Percentiles rank a stretch among this genome's conserved stretches.
Evolutionary conservation across 2,797 vertebrate genomes (phyloP).

Genomic region (Spinibarbus caldwelli): DNA sequence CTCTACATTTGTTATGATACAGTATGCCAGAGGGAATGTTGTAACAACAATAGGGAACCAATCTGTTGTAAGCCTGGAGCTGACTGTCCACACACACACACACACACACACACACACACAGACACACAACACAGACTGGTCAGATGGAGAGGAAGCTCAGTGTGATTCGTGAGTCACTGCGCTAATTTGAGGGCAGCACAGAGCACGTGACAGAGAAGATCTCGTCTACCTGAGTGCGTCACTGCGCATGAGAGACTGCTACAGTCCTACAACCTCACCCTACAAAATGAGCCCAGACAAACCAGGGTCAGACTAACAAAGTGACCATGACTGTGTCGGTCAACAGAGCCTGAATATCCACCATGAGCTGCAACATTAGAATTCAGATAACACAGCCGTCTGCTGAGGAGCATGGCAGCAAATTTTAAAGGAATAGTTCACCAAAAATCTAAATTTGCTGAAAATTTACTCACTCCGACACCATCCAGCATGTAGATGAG

Average conservation of each 20-base stretch:
- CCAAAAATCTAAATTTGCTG: neutral
- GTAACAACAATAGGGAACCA: constrained; percentile 17
- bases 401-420: neutral
- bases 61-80: constrained; percentile 21
- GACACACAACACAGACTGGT: neutral
- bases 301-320: constrained; percentile 26
- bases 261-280: neutral
- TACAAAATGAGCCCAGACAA: neutral
- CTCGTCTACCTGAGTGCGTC: neutral
- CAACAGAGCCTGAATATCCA: neutral
- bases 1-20: constrained; percentile 4
- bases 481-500: neutral
- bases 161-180: constrained; percentile 42
- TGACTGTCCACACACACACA: constrained; percentile 26
- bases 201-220: neutral
- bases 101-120: constrained; percentile 24
- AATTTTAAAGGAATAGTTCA: neutral
- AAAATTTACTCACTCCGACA: too few relatives aligned
- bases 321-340: neutral
- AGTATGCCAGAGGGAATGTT: neutral
- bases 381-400: neutral
- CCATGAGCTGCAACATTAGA: neutral
- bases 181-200: constrained; percentile 42
- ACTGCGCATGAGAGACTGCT: neutral
- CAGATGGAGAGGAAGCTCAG: constrained; percentile 20